Evolutionary conservation across 2,888 invertebrate genomes (phyloP).

Genomic region (Scaptomyza polygonia): DNA sequence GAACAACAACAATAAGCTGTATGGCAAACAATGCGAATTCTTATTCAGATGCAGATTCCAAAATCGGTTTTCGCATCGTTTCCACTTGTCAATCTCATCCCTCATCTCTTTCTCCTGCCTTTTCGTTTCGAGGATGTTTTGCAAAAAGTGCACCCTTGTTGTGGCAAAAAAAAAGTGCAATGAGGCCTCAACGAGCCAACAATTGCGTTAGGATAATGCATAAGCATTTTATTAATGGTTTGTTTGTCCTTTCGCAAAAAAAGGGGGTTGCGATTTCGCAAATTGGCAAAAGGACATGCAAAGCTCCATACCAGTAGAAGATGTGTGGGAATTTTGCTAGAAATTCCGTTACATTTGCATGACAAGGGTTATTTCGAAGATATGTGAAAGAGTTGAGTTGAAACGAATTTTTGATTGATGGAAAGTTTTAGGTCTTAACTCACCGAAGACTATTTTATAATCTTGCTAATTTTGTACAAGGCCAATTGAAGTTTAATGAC

Average conservation of each 20-base stretch:
- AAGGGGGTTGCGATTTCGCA: slow-evolving; percentile 44
- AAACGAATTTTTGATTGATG: slow-evolving; percentile 3
- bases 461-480: not conserved
- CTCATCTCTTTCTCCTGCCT: not conserved
- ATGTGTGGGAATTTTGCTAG: slow-evolving; percentile 50
- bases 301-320: slow-evolving; percentile 10
- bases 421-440: too few species aligned
- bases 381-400: not conserved
- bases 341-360: slow-evolving; percentile 58
- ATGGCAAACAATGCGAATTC: slow-evolving; percentile 44
- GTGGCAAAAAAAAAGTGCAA: slow-evolving; percentile 39
- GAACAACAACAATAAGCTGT: slow-evolving; percentile 35
- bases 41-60: slow-evolving; percentile 16
- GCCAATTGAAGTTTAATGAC: slow-evolving; percentile 1
- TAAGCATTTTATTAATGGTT: slow-evolving; percentile 50
- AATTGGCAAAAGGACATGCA: slow-evolving; percentile 44
- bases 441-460: not conserved
- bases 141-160: slow-evolving; percentile 59
- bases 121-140: slow-evolving; percentile 33
- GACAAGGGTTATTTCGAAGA: not conserved
- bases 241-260: slow-evolving; percentile 20
- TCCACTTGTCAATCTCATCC: slow-evolving; percentile 51
- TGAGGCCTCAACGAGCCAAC: slow-evolving; percentile 47
- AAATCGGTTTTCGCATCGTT: slow-evolving; percentile 26
- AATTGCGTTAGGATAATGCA: slow-evolving; percentile 64